These are phyloP conservation scores for Crocallis elinguaria DNA, from an alignment of 2,888 invertebrate species.

Conservation along the genomic window DNA sequence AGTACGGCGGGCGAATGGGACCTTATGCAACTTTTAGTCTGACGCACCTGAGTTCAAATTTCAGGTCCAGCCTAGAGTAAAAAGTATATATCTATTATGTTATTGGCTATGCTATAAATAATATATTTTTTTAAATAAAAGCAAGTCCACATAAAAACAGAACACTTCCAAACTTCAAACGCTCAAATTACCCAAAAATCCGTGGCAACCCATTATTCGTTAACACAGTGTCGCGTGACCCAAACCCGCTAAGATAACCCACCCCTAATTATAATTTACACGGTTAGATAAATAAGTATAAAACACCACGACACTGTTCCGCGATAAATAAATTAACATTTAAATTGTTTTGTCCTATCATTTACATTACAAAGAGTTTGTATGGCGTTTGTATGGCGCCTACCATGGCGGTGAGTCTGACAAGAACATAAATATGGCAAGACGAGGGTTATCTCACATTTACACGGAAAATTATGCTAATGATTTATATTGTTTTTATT, in stretches of 20 bases:
- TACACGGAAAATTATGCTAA: slow-evolving; percentile 43
- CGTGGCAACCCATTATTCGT: background rate
- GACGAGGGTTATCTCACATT: slow-evolving; percentile 47
- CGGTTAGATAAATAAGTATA: slow-evolving; percentile 31
- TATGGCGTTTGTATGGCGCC: slow-evolving; percentile 33
- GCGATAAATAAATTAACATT: slow-evolving; percentile 76
- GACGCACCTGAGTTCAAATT: too few species aligned
- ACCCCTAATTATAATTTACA: slow-evolving; percentile 30
- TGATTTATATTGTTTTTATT: slow-evolving; percentile 44
- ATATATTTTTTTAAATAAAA: too few species aligned
- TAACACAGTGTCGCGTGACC: slow-evolving; percentile 7
- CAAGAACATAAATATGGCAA: slow-evolving; percentile 45
- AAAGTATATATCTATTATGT: too few species aligned
- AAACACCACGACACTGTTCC: slow-evolving; percentile 31
- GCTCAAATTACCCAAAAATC: background rate
- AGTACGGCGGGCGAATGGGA: too few species aligned
- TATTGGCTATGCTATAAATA: too few species aligned
- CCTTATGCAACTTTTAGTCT: too few species aligned
- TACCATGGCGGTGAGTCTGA: slow-evolving; percentile 27
- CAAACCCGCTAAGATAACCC: slow-evolving; percentile 6
- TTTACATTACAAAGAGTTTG: slow-evolving; percentile 74
- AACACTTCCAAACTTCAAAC: too few species aligned
- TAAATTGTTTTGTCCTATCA: slow-evolving; percentile 72
- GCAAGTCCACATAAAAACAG: too few species aligned
- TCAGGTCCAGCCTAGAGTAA: too few species aligned